Conservation (phyloP, 1,140 invertebrate species). For the Orius insidiosus region DNA sequence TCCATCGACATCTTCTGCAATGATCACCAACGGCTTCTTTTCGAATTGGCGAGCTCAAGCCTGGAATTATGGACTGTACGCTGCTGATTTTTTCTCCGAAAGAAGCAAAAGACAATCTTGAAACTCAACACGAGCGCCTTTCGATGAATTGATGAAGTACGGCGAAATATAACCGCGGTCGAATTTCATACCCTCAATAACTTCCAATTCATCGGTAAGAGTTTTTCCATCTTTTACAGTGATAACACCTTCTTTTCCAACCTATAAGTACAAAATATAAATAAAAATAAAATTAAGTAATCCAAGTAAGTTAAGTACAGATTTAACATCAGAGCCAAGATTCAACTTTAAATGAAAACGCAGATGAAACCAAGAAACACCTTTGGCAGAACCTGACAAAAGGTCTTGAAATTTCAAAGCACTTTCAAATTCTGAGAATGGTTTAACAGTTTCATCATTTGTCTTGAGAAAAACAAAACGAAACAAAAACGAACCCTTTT, state of each 20-base stretch:
- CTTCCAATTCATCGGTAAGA: constrained; percentile 86
- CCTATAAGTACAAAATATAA: constrained; percentile 22
- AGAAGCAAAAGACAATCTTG: constrained; percentile 90
- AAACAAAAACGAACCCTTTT: constrained; percentile 48
- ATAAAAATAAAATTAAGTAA: constrained; percentile 8
- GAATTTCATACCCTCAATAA: constrained; percentile 99
- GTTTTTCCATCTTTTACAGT: constrained; percentile 99
- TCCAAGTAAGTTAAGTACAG: too few relatives aligned
- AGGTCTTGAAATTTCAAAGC: too few relatives aligned
- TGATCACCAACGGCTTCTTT: constrained; percentile 87
- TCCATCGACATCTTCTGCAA: constrained; percentile 98
- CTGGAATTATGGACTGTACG: constrained; percentile 94
- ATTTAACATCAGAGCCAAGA: too few relatives aligned
- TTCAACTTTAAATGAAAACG: too few relatives aligned
- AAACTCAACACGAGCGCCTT: constrained; percentile 97
- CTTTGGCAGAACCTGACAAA: too few relatives aligned
- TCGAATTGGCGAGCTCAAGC: constrained; percentile 89
- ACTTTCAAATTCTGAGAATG: too few relatives aligned
- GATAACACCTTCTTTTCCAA: constrained; percentile 94
- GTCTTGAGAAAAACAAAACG: too few relatives aligned
- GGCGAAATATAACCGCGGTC: constrained; percentile 55
- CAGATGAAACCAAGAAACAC: too few relatives aligned
- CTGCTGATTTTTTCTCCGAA: constrained; percentile 95
- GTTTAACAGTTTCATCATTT: too few relatives aligned
- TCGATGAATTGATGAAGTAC: constrained; percentile 40